Base-by-base conservation (phyloP, 2,113 vertebrate species). In the Pangasianodon gigas region DNA sequence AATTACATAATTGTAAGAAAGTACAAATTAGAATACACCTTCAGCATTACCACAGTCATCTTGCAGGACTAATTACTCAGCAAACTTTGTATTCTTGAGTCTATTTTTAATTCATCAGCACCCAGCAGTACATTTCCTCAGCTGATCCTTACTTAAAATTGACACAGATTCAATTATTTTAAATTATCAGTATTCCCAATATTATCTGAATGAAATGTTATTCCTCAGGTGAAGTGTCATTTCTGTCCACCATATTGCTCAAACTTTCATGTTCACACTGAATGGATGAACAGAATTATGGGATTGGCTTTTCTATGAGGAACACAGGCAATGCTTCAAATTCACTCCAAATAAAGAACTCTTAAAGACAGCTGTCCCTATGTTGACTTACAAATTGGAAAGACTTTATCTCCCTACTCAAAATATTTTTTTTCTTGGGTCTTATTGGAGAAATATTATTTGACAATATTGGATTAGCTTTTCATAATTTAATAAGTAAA, bases 401-500 rank as follows among this genome's bases (percentile, higher is more conserved):
- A 32, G 51, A 82, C 16, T 81, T 81, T 54, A 54, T 54, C 29
- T 54, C n/a, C 29, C 1, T 9, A 82, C 51, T 16, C 48, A 82
- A 82, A 82, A 32, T 82, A 52, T 82, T 82, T 18, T 82, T n/a
- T 82, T n/a, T 52, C 48, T 82, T 10, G 51, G 51, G n/a, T 37
- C 51, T 32, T 82, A 51, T 54, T 82, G 14, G n/a, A 32, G 79
- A 82, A 52, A 82, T 82, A 82, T 32, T 54, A 32, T 82, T 82
- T 56, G 2, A 82, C 14, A 54, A 52, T 32, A 82, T 82, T 82
- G 51, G 51, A 82, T 80, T 51, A 82, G 29, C 6, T 37, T 37
- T 54, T 56, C 29, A 82, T 32, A 29, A 80, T 51, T 11, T 26
- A 51, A 80, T 51, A 82, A 82, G n/a, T 21, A 82, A 81, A 52